Percentiles rank a stretch among this genome's conserved stretches.
Evolutionary conservation across 2,888 invertebrate species (phyloP).

Genomic region (Dinocampus coccinellae): DNA sequence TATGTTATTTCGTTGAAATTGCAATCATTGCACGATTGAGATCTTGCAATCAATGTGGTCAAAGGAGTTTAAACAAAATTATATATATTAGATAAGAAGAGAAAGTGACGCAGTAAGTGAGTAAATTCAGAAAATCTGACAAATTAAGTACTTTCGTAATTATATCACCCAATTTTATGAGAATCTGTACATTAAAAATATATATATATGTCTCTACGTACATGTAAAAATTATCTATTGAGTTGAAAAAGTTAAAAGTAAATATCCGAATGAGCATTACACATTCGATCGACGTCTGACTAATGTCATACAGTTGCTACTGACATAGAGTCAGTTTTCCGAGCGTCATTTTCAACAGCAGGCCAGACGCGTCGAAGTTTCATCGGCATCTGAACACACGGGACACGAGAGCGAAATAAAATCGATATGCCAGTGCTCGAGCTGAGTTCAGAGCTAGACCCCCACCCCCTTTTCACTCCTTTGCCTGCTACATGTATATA

Average conservation of each 20-base stretch:
- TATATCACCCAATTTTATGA: too few relatives aligned
- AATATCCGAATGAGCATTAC: constrained; percentile 2
- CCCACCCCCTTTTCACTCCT: not conserved
- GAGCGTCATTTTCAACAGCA: not conserved
- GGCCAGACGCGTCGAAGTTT: not conserved
- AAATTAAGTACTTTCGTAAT: too few relatives aligned
- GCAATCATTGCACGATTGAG: constrained; percentile 29
- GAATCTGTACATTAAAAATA: too few relatives aligned
- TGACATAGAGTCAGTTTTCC: constrained; percentile 13
- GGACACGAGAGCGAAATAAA: constrained; percentile 62
- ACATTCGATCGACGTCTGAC: constrained; percentile 15
- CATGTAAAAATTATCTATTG: too few relatives aligned
- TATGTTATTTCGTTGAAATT: constrained; percentile 15
- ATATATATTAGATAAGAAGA: not conserved
- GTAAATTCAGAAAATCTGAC: too few relatives aligned
- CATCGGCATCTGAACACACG: constrained; percentile 37
- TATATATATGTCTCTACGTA: not conserved
- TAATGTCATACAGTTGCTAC: constrained; percentile 16
- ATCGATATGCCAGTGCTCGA: constrained; percentile 61
- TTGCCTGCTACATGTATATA: not conserved
- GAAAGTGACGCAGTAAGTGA: too few relatives aligned
- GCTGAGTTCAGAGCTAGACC: constrained; percentile 32
- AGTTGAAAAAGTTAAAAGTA: too few relatives aligned
- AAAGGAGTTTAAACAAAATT: not conserved
- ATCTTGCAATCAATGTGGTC: not conserved